These are phyloP conservation scores for Sprattus sprattus DNA, from an alignment of 2,113 vertebrate species.

Conservation along the genomic window DNA sequence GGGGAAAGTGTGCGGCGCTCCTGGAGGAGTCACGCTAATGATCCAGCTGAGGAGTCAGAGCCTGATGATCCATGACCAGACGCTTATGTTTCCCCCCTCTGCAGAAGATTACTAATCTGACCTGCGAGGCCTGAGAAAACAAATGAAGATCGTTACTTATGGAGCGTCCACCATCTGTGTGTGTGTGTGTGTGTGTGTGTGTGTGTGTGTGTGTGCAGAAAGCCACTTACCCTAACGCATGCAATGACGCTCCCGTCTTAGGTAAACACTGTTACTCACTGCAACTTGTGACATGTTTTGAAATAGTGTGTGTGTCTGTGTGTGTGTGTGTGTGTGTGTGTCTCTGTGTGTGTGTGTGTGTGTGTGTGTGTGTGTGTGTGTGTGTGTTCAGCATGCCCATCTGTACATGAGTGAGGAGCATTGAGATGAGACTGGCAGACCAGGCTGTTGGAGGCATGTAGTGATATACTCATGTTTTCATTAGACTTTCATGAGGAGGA, in stretches of 20 bases:
- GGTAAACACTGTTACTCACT: not conserved
- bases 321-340: not conserved
- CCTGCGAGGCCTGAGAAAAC: not conserved
- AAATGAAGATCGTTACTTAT: not conserved
- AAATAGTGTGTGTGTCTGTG: not conserved
- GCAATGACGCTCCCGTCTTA: not conserved
- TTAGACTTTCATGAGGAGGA: too few species aligned
- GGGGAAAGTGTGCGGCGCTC: too few species aligned
- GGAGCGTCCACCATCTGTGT: not conserved
- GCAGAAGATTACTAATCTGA: not conserved
- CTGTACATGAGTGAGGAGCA: too few species aligned
- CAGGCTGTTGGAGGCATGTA: too few species aligned
- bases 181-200: conserved; percentile 4
- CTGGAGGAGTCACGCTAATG: too few species aligned
- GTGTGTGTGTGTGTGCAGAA: not conserved
- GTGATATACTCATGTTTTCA: too few species aligned
- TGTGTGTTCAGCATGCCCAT: not conserved
- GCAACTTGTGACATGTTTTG: not conserved
- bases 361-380: not conserved
- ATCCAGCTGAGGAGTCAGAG: too few species aligned
- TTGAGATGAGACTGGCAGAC: too few species aligned
- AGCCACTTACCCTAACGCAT: not conserved
- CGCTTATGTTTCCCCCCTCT: too few species aligned
- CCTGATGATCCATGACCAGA: too few species aligned
- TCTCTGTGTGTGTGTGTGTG: too few species aligned